Base-by-base conservation (phyloP, 2,113 vertebrate species). In the Mugil cephalus region DNA sequence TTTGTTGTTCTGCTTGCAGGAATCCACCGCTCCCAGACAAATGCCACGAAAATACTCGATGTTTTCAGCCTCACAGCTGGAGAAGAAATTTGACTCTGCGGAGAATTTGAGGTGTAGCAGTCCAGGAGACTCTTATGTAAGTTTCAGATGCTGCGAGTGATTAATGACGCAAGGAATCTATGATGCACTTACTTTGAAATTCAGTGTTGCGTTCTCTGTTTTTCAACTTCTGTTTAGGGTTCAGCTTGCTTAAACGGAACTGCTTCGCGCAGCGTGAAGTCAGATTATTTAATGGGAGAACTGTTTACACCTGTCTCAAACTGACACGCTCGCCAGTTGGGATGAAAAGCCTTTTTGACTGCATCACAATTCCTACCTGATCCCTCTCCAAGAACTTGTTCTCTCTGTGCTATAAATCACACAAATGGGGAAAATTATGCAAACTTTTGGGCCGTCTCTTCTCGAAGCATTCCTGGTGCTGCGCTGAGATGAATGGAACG, bases 41-140 rank as follows among this genome's bases (percentile, higher is more conserved):
- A 12, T 48, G 50, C 6, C 12, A 36, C 58, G 19, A 39, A 89
- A 77, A 43, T 3, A 42, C 10, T 82, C 76, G 0, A 15, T 83
- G 39, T 46, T 68, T 17, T 15, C 67, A 40, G 13, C 39, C 42
- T 61, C 56, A 0, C 66, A 79, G 10, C 42, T 80, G 61, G 84
- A 89, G 39, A 91, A 69, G 24, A 81, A 17, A 59, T 88, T 69
- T 46, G 76, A 87, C 9, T 53, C 53, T 51, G 17, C 2, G 0
- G 75, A 86, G 7, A 47, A 8, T 30, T 62, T 15, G 11, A 74
- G 30, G 30, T 69, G 35, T 11, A 55, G 55, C 80, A 86, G 61
- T 66, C 61, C 69, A 35, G 69, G 19, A 60, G 63, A 74, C 61
- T 11, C 43, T 67, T 90, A 82, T 21, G 92, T 89, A 82, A 75